Evolutionary conservation across 2,113 vertebrate genomes (phyloP), one percentile per base, ranked within the genome.

Genomic region (human): DNA sequence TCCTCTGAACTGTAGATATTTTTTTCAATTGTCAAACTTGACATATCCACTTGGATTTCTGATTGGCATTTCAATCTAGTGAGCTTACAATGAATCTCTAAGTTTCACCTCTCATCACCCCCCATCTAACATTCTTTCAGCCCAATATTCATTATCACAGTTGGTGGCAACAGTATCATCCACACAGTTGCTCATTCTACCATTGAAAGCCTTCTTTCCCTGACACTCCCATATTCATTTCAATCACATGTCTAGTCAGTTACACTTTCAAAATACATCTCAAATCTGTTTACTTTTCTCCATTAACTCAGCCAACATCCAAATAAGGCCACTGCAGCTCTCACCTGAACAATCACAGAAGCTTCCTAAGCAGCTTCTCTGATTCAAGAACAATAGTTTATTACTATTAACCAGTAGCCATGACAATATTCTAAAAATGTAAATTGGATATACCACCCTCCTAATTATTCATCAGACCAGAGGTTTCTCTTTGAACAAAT

Each of bases 281-380:
- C 55, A 61, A 23, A 68, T 94, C 20, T 55, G 11, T 86, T 22
- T 91, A 48, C 35, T 93, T 93, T 73, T 96, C n/a, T 95, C 43
- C 14, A 18, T 79, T 86, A 48, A 7, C 48, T 57, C 64, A 94
- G 9, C 27, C 17, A 80, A 18, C 12, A 27, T 82, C 18, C 10
- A 55, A 27, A 27, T 73, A 32, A 50, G 35, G 30, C 13, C 6
- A 59, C 25, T 4, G 3, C 1, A 70, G 48, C 18, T 85, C 22
- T 78, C 23, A 32, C 3, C 13, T 50, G n/a, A 95, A 38, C 35
- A 61, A 64, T 8, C 2, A 66, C 45, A 61, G 43, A 64, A 38
- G 3, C 10, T 76, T 89, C 11, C 72, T 64, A 89, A 85, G 20
- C 12, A 59, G 70, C 64, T 87, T 91, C 12, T 25, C 5, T 85